These are phyloP conservation scores for Caenorhabditis macrosperma DNA, from an alignment of 2,888 invertebrate genomes.

Conservation along the genomic window DNA sequence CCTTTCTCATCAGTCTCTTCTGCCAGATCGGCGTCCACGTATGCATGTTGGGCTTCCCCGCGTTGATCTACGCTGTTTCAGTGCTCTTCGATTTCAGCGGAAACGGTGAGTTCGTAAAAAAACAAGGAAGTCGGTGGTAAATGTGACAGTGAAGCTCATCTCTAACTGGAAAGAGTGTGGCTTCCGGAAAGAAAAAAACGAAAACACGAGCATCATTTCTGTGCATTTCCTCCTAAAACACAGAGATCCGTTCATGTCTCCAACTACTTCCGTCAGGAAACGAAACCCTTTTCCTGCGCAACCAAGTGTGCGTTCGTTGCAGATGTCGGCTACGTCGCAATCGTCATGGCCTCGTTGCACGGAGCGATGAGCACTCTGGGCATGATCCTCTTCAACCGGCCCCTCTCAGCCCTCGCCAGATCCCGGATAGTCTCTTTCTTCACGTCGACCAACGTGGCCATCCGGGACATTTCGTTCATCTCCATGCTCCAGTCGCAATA, in stretches of 20 bases:
- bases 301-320: too few species aligned
- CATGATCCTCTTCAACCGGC: slow-evolving; percentile 46
- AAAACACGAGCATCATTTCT: too few species aligned
- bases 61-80: slow-evolving; percentile 24
- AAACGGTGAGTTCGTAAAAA: slow-evolving; percentile 31
- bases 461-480: slow-evolving; percentile 32
- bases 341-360: slow-evolving; percentile 43
- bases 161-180: background rate
- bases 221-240: background rate
- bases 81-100: slow-evolving; percentile 27
- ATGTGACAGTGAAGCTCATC: too few species aligned
- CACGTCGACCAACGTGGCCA: slow-evolving; percentile 11
- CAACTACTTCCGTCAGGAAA: background rate
- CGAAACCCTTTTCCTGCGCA: background rate
- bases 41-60: slow-evolving; percentile 37
- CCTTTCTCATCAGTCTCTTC: slow-evolving; percentile 42
- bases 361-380: slow-evolving; percentile 50
- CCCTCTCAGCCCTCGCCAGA: slow-evolving; percentile 16
- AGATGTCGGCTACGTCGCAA: slow-evolving; percentile 43
- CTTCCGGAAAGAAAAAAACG: background rate
- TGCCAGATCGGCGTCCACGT: slow-evolving; percentile 43
- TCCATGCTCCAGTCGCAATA: slow-evolving; percentile 22
- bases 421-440: slow-evolving; percentile 4
- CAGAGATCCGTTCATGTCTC: background rate
- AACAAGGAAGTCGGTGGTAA: too few species aligned